These are phyloP conservation scores for Prunella himalayana DNA, from an alignment of 2,113 vertebrate genomes.

Conservation along the genomic window DNA sequence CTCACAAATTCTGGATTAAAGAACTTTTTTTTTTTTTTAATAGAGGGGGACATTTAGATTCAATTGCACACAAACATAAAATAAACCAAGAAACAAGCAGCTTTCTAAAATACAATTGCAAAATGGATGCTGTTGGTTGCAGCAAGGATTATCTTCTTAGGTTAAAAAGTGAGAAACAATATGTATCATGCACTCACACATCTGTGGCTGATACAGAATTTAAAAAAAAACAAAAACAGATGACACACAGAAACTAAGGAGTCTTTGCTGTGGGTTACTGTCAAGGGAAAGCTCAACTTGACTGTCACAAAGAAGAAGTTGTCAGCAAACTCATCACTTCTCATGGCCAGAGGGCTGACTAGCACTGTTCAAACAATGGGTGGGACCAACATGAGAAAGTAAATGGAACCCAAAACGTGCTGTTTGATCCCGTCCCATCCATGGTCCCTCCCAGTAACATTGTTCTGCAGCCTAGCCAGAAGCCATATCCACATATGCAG, in stretches of 20 bases:
- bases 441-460: background rate
- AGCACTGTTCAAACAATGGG: background rate
- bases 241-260: background rate
- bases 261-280: background rate
- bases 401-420: background rate
- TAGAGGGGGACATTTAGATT: background rate
- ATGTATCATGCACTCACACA: background rate
- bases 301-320: background rate
- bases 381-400: background rate
- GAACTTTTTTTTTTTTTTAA: background rate
- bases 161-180: background rate
- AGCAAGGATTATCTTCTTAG: background rate
- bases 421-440: background rate
- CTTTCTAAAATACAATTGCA: background rate
- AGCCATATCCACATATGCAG: background rate
- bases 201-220: background rate
- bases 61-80: background rate
- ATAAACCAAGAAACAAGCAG: background rate
- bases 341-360: background rate
- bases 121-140: background rate
- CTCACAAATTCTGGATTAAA: background rate
- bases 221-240: background rate
- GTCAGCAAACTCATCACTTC: background rate
- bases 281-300: background rate
- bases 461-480: background rate